Conservation (phyloP, 2,797 vertebrate genomes). For the Lepilemur ruficaudatus region DNA sequence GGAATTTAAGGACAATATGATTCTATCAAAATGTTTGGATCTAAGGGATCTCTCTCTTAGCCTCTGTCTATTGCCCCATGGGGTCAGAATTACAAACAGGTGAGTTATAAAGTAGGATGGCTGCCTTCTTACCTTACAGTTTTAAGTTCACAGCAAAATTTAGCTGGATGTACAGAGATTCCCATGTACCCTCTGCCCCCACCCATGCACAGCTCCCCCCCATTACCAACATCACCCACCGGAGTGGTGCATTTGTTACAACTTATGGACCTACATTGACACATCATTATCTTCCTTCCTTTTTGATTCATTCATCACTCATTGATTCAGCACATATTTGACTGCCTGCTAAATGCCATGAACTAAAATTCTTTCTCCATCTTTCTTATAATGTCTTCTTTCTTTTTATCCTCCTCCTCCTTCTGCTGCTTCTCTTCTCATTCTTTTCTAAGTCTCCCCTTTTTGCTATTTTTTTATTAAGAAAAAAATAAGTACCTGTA, state of each 20-base stretch:
- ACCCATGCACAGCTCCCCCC: neutral
- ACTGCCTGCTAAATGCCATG: neutral
- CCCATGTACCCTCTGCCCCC: neutral
- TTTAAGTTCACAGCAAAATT: neutral
- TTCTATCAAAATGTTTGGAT: neutral
- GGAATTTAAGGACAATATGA: neutral
- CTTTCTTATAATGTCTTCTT: neutral
- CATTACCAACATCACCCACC: neutral
- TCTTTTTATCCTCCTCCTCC: neutral
- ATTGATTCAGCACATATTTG: neutral
- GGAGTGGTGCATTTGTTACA: neutral
- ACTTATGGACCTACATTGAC: neutral
- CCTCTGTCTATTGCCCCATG: neutral
- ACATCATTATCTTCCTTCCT: neutral
- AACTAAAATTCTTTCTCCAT: neutral
- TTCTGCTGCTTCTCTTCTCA: neutral
- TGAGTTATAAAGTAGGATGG: neutral
- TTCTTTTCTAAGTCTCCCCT: neutral
- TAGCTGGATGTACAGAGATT: neutral
- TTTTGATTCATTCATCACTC: neutral
- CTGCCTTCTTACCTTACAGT: neutral
- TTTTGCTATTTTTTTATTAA: neutral
- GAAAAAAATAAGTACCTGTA: neutral
- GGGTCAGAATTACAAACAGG: neutral
- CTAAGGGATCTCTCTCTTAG: neutral